Evolutionary conservation across 2,113 vertebrate genomes (phyloP), one percentile per base, ranked within the genome.

Genomic region (Orthochromis indermauri): DNA sequence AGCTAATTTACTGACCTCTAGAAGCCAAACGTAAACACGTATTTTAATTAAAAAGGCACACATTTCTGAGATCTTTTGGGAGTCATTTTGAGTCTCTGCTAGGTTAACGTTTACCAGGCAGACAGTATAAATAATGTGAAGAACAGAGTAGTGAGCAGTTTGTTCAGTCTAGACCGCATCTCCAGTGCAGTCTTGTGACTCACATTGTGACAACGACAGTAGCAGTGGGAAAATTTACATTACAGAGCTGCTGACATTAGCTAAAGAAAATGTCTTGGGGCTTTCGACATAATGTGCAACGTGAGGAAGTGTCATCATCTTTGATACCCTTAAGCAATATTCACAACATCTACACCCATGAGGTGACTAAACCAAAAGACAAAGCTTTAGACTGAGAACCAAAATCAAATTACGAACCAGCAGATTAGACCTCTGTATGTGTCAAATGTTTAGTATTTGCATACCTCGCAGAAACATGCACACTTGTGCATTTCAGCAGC

Each of bases 251-350:
- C 87, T 84, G 92, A 90, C 86, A 66, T 49, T 47, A 53, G 80
- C 73, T 55, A 10, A 17, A 80, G 79, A 10, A 82, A 71, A 35
- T 1, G 13, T 80, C 54, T 80, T 3, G 0, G 12, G 71, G 85
- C 71, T 92, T 95, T 90, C 88, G 40, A 91, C 87, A 90, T 24
- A 76, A 80, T 33, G 45, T 40, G 83, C 82, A 92, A 85, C 4
- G 12, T 24, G 42, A 84, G 82, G 86, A 87, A 81, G 90, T 91
- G 84, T 88, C 88, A 76, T 89, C 83, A 87, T 86, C 54, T 80
- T 40, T 47, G 17, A 5, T 59, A n/a, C 3, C 12, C 28, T 92
- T 82, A 19, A 87, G 92, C 86, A 94, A 91, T 3, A 78, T 33
- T n/a, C 3, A n/a, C 14, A 85, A 80, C n/a, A 3, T 13, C 33